phyloP scores from a whole-genome alignment of 2,888 invertebrate species.

The Dynastes maya region DNA sequence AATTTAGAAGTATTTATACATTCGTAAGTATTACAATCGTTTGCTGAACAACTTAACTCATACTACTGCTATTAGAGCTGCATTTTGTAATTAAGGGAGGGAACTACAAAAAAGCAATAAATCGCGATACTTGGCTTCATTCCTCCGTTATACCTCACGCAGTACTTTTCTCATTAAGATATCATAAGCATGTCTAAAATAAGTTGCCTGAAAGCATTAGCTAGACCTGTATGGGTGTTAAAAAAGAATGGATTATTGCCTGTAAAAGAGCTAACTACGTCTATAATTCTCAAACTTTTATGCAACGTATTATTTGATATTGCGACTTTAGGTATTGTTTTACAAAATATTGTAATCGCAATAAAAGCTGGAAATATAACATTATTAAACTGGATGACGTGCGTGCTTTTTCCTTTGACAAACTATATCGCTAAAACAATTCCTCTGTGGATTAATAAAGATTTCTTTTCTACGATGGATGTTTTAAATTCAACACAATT shows the following conservation, averaged over 20 bases:
- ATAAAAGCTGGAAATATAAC: slow-evolving; percentile 7
- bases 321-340: background rate
- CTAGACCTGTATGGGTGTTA: background rate
- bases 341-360: slow-evolving; percentile 11
- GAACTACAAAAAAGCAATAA: no score
- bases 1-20: no score
- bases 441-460: slow-evolving; percentile 10
- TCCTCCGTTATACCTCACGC: background rate
- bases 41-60: no score
- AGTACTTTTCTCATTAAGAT: background rate
- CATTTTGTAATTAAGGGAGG: no score
- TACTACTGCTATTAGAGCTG: no score
- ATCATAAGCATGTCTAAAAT: background rate
- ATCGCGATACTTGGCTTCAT: background rate
- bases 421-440: slow-evolving; percentile 7
- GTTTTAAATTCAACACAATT: slow-evolving; percentile 32
- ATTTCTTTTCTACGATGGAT: slow-evolving; percentile 24
- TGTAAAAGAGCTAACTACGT: background rate
- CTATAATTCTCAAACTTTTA: background rate
- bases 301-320: background rate
- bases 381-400: slow-evolving; percentile 17
- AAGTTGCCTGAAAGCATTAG: background rate
- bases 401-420: background rate
- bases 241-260: background rate
- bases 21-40: no score